Conservation (phyloP, 2,113 vertebrate species). For the Catharus fuscescens region DNA sequence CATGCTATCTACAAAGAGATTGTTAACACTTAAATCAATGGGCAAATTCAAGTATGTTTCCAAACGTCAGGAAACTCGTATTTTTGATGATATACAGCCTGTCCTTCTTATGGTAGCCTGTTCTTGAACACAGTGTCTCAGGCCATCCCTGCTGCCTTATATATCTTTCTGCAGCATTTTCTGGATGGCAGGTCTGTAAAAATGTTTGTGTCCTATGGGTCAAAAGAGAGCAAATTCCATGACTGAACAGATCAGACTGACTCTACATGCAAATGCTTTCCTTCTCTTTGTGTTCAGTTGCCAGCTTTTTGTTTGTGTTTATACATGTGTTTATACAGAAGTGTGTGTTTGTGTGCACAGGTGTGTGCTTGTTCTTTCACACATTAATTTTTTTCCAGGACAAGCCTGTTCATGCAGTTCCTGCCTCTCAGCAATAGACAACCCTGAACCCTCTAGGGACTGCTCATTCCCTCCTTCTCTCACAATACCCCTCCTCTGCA, state of each 20-base stretch:
- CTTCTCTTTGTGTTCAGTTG: not conserved
- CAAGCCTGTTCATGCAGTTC: not conserved
- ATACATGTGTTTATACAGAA: not conserved
- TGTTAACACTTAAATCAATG: not conserved
- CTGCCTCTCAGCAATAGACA: not conserved
- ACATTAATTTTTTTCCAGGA: not conserved
- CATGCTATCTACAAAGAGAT: not conserved
- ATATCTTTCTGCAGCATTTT: not conserved
- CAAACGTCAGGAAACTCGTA: not conserved
- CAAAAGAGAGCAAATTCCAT: not conserved
- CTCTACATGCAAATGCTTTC: not conserved
- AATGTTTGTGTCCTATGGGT: not conserved
- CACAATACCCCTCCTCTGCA: not conserved
- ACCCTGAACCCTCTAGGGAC: not conserved
- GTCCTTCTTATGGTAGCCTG: not conserved
- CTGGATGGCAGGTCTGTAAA: not conserved
- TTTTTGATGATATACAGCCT: not conserved
- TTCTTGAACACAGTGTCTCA: not conserved
- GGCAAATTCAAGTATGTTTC: conserved; percentile 2
- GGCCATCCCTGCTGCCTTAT: not conserved
- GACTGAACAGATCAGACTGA: not conserved
- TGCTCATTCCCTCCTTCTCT: not conserved
- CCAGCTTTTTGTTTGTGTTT: not conserved
- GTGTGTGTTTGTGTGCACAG: not conserved
- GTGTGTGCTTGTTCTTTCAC: not conserved